These are phyloP conservation scores for Agrochola circellaris DNA, from an alignment of 2,888 invertebrate genomes.

Conservation along the genomic window DNA sequence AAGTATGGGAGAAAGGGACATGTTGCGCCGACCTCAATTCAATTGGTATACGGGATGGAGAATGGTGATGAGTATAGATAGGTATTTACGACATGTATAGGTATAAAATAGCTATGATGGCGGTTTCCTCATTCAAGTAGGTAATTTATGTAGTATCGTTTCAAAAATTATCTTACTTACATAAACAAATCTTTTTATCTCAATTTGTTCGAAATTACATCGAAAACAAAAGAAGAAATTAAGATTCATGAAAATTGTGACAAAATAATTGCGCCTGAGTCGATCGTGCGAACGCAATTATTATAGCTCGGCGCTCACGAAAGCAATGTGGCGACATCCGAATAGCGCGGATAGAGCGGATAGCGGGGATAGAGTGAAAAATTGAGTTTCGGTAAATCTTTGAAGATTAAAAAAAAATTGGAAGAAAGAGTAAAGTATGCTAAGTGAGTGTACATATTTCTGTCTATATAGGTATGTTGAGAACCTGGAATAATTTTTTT, in stretches of 20 bases:
- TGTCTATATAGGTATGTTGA: too few species aligned
- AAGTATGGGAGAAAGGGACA: background rate
- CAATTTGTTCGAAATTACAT: slow-evolving; percentile 50
- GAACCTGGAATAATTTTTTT: too few species aligned
- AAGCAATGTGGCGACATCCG: slow-evolving; percentile 62
- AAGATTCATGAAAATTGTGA: slow-evolving; percentile 66
- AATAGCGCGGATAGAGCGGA: slow-evolving; percentile 30
- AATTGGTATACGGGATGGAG: background rate
- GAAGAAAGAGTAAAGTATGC: too few species aligned
- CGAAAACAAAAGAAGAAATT: slow-evolving; percentile 63
- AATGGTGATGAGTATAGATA: background rate
- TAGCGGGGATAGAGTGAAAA: slow-evolving; percentile 34
- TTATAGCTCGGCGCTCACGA: slow-evolving; percentile 68
- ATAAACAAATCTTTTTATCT: slow-evolving; percentile 35
- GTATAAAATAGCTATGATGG: background rate
- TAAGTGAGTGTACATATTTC: too few species aligned
- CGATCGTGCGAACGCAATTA: slow-evolving; percentile 78
- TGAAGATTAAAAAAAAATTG: too few species aligned
- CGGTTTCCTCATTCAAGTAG: background rate
- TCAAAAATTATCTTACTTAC: slow-evolving; percentile 13
- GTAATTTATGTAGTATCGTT: background rate
- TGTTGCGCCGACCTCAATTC: background rate
- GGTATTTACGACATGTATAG: too few species aligned
- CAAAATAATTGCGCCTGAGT: slow-evolving; percentile 71
- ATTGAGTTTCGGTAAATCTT: background rate